Evolutionary conservation across 2,888 invertebrate genomes (phyloP).

Genomic region (Lochmaea capreae): DNA sequence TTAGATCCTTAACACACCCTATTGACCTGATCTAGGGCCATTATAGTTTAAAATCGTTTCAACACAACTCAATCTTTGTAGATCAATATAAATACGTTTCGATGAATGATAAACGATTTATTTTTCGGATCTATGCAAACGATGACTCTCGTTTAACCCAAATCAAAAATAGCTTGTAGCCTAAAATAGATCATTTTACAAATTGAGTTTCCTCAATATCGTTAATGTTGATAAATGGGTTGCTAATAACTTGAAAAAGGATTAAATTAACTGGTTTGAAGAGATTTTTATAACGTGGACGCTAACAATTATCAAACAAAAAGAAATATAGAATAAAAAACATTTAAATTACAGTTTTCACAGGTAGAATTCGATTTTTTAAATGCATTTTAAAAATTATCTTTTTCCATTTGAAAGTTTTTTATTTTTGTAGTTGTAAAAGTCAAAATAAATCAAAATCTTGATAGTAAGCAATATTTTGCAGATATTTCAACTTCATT

Average conservation of each 20-base stretch:
- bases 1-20: background rate
- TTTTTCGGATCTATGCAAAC: conserved; percentile 19
- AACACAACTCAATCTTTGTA: background rate
- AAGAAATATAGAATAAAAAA: no score
- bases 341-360: no score
- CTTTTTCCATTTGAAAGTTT: no score
- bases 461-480: no score
- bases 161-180: conserved; percentile 12
- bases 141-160: conserved; percentile 15
- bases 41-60: background rate
- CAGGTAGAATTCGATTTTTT: no score
- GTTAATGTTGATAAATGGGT: conserved; percentile 1
- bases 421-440: no score
- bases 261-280: background rate
- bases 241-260: background rate
- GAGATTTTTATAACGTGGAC: background rate
- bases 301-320: no score
- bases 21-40: background rate
- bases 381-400: no score
- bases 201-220: conserved; percentile 11
- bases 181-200: conserved; percentile 15
- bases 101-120: conserved; percentile 2
- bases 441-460: no score
- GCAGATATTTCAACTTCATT: no score
- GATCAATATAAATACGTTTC: conserved; percentile 13